Evolutionary conservation across 2,797 vertebrate species (phyloP).

Genomic region (Anguilla marmorata): DNA sequence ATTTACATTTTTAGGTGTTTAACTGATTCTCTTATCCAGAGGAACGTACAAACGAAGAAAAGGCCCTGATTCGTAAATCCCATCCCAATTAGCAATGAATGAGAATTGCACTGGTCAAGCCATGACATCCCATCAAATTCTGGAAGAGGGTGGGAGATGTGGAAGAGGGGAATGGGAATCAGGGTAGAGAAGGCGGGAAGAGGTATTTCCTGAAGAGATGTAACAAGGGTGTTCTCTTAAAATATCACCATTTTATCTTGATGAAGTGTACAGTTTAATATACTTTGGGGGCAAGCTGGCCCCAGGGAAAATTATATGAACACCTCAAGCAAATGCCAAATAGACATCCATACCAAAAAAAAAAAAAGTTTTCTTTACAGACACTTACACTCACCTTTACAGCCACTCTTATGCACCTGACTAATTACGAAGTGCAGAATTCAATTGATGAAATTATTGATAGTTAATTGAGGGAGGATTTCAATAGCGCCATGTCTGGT

Average conservation of each 20-base stretch:
- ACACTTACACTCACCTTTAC: too few relatives aligned
- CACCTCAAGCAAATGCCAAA: background rate
- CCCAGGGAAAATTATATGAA: background rate
- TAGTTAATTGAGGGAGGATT: too few relatives aligned
- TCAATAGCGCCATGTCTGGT: too few relatives aligned
- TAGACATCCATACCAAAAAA: background rate
- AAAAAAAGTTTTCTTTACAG: background rate
- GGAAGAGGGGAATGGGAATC: background rate
- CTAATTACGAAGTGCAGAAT: background rate
- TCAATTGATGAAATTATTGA: background rate
- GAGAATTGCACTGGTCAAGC: background rate
- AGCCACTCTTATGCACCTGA: background rate
- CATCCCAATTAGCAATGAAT: background rate
- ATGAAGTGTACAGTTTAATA: background rate
- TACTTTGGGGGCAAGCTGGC: background rate
- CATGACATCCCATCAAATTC: background rate
- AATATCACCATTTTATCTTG: background rate
- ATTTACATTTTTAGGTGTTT: background rate
- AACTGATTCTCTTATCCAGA: background rate
- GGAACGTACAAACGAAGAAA: background rate
- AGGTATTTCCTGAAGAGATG: too few relatives aligned
- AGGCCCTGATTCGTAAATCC: constrained; percentile 1
- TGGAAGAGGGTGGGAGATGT: background rate
- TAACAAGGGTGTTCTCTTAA: background rate
- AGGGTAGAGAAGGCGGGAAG: background rate